Evolutionary conservation across 2,888 invertebrate species (phyloP), one percentile per base, ranked within the genome.

Genomic region (Synergus japonicus): DNA sequence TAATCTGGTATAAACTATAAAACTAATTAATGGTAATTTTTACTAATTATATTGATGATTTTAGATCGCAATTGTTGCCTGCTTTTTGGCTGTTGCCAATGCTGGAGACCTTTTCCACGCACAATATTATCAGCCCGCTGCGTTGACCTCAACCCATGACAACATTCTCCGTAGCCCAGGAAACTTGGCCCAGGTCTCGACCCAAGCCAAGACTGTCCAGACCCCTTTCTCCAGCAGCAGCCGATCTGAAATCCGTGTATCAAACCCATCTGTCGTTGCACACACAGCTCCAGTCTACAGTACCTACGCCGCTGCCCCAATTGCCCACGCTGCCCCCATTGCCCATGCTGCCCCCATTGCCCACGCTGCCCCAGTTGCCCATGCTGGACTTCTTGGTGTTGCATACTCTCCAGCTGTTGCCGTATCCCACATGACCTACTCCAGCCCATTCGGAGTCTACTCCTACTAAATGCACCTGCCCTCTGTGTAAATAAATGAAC

Each of bases 161-260:
- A 90, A 90, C 93, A 86, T 94, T 92, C 92, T 93, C 92, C 91
- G 92, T 88, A 91, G 94, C 88, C 83, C 88, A 37, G 96, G 95
- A 85, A 96, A 96, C 90, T 92, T 96, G 83, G 95, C 95, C 83
- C 92, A 92, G 83, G 86, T 92, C 84, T 95, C 96, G 18, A 95
- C 95, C 69, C 95, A 95, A 92, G 93, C 94, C 18, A 96, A 96
- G 90, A 94, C 95, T 82, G 94, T 96, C 86, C 95, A 95, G 90
- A 96, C 96, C 2, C 96, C 96, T 10, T 96, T 94, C 96, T 96
- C 13, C 96, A 94, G 95, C 89, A 95, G 95, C 66, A 94, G 95
- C 88, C 96, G 96, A 89, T 93, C 95, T 43, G 95, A 96, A 88
- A 94, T 96, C 46, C 94, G 96, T n/a, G 94, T 96, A 37, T 95